Percentiles rank a stretch among this genome's conserved stretches.
phyloP scores from a whole-genome alignment of 92 coral and sea anemone genomes.

The Phenganax subtilis region DNA sequence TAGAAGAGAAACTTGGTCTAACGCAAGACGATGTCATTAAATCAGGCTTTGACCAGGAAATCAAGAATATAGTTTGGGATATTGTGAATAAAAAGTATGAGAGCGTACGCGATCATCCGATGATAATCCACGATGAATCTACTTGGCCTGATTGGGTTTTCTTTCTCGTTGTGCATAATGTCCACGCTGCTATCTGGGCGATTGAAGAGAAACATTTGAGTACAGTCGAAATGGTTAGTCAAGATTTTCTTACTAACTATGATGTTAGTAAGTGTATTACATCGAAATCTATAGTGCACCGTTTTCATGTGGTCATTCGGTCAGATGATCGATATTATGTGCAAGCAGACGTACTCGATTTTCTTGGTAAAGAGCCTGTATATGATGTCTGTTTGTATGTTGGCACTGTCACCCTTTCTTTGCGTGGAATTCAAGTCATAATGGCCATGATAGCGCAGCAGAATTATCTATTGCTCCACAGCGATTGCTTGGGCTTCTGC shows the following conservation, averaged over 20 bases:
- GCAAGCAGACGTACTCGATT: constrained; percentile 45
- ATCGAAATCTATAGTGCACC: constrained; percentile 44
- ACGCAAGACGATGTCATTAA: constrained; percentile 53
- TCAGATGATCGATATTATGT: constrained; percentile 50
- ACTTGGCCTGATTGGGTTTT: constrained; percentile 60
- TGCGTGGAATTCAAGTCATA: constrained; percentile 46
- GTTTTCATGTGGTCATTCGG: constrained; percentile 50
- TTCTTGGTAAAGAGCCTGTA: constrained; percentile 49
- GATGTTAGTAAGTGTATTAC: constrained; percentile 56
- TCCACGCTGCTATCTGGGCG: constrained; percentile 63
- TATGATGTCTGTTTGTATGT: constrained; percentile 57
- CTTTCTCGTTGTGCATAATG: constrained; percentile 55
- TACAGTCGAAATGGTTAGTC: constrained; percentile 47
- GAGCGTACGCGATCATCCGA: constrained; percentile 53
- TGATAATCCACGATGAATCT: constrained; percentile 46
- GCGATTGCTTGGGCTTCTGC: constrained; percentile 2
- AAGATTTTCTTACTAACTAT: constrained; percentile 52
- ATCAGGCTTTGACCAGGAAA: constrained; percentile 62
- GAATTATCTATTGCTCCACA: constrained; percentile 4
- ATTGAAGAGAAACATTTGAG: constrained; percentile 49
- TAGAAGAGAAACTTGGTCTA: constrained; percentile 59
- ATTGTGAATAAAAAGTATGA: constrained; percentile 56
- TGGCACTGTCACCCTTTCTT: constrained; percentile 54
- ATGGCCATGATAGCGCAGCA: constrained; percentile 42
- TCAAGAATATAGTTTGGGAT: constrained; percentile 58